phyloP scores from a whole-genome alignment of 1,140 invertebrate genomes.

The Elysia chlorotica region DNA sequence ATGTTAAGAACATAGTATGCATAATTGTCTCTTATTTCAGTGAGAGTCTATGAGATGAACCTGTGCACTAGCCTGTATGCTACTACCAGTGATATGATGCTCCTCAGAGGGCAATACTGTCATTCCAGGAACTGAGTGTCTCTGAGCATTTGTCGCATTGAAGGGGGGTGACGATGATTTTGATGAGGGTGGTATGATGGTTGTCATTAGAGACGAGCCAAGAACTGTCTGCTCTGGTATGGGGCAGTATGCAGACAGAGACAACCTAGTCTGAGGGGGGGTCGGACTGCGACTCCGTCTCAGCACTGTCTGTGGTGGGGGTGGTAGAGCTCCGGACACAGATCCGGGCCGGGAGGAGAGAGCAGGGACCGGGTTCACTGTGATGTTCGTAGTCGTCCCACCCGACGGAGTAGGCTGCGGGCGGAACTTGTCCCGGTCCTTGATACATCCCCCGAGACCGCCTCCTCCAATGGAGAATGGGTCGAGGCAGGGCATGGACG shows the following conservation, averaged over 20 bases:
- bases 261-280: conserved; percentile 49
- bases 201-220: conserved; percentile 45
- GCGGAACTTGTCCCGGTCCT: conserved; percentile 61
- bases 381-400: conserved; percentile 46
- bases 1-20: not conserved
- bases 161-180: conserved; percentile 1
- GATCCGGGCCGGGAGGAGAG: conserved; percentile 41
- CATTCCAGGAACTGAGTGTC: too few species aligned
- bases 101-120: too few species aligned
- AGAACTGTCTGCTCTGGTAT: conserved; percentile 55
- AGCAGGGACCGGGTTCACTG: conserved; percentile 51
- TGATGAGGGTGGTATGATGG: conserved; percentile 1
- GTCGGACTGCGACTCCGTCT: too few species aligned
- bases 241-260: conserved; percentile 37
- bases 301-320: conserved; percentile 54
- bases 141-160: too few species aligned
- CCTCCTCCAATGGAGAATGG: conserved; percentile 65
- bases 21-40: conserved; percentile 27
- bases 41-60: conserved; percentile 73
- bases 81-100: not conserved
- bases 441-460: too few species aligned
- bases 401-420: conserved; percentile 34
- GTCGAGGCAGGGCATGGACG: conserved; percentile 67
- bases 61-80: conserved; percentile 81
- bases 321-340: conserved; percentile 54